Base-by-base conservation (phyloP, 2,113 vertebrate genomes). In the Gila orcuttii region DNA sequence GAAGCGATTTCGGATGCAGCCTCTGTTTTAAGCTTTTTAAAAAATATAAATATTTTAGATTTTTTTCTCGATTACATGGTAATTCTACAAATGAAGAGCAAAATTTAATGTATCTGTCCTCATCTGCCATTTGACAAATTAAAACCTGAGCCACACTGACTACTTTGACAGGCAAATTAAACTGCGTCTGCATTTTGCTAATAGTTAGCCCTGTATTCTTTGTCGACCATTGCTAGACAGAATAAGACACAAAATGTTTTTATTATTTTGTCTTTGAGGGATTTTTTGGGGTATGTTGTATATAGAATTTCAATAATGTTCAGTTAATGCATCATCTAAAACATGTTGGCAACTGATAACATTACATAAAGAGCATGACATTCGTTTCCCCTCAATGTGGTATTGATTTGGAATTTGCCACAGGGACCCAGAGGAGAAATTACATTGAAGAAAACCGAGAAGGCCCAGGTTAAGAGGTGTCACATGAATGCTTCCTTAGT, bases 301-400 rank as follows among this genome's bases (percentile, higher is more conserved):
- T 59, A 23, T 55, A 74, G 50, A 57, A 79, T 69, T n/a, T 39
- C 8, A 83, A 47, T 71, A 66, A 21, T 5, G 55, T 62, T 76
- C 57, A 83, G 28, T 75, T 75, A 39, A 86, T 85, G 60, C 50
- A 62, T 8, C 71, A 45, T 31, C 60, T 66, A 84, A 69, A 86
- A 52, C 64, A 66, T 39, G 23, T 71, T 86, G 69, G 42, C 74
- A 69, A 36, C 79, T 45, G 31, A 79, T 66, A 42, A 47, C 25
- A 33, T 69, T 87, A 73, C n/a, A 78, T 55, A 69, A 78, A 87
- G 21, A 55, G 36, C 47, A 57, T 57, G 36, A 86, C 52, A 15
- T 62, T 45, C 36, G 25, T 73, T 80, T 47, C 19, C 55, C 33
- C 4, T 45, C 55, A 47, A 47, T 81, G 15, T 60, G 33, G 36